Conservation (phyloP, 2,113 vertebrate genomes). For the Dicaeum eximium region DNA sequence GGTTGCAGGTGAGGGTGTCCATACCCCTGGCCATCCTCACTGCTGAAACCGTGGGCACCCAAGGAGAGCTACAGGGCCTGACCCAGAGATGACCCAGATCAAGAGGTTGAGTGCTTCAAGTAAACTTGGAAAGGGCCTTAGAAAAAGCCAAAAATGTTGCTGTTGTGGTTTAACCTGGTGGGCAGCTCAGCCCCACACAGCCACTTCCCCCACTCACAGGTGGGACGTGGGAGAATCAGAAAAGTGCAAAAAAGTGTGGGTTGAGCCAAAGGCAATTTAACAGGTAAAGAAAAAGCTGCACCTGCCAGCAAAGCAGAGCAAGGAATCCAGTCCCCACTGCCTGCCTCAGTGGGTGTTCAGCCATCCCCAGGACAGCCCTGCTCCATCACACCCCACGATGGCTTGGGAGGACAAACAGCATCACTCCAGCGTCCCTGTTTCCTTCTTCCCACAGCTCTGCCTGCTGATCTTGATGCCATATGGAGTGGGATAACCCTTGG, state of each 20-base stretch:
- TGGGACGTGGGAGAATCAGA: background rate
- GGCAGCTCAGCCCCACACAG: background rate
- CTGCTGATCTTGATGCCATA: background rate
- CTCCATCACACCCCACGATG: rapidly evolving
- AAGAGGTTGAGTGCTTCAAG: background rate
- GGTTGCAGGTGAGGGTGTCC: background rate
- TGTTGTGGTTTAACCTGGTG: rapidly evolving
- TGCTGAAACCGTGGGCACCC: background rate
- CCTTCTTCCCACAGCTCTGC: background rate
- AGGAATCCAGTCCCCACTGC: background rate
- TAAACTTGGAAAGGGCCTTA: background rate
- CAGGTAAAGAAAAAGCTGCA: background rate
- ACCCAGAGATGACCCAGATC: background rate
- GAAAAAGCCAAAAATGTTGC: background rate
- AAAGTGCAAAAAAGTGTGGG: background rate
- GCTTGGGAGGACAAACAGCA: background rate
- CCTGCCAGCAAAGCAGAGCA: background rate
- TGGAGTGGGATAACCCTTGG: background rate
- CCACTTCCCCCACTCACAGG: background rate
- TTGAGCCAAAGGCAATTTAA: background rate
- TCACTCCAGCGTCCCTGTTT: rapidly evolving
- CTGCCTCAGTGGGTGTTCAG: background rate
- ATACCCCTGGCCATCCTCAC: background rate
- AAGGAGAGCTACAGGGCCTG: background rate
- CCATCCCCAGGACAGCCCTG: background rate